These are phyloP conservation scores for Typhlichthys eigenmanni DNA, from an alignment of 2,797 vertebrate species.

Conservation along the genomic window DNA sequence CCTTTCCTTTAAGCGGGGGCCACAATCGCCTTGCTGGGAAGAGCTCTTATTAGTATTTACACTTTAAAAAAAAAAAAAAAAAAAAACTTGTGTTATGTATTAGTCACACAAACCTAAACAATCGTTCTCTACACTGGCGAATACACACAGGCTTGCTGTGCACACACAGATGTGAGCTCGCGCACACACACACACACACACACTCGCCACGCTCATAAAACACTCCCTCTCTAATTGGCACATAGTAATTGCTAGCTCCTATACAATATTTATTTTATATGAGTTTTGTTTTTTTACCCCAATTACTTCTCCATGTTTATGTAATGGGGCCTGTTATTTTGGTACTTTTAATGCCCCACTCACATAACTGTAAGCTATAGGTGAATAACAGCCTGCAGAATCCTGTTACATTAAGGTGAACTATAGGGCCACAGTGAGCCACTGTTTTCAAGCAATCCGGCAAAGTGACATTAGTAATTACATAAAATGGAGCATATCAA, in stretches of 20 bases:
- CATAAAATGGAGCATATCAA: constrained; percentile 56
- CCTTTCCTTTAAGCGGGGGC: constrained; percentile 16
- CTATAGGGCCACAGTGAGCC: constrained; percentile 27
- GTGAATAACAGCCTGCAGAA: constrained; percentile 54
- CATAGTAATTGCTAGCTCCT: constrained; percentile 50
- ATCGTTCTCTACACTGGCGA: not conserved
- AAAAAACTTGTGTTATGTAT: constrained; percentile 55
- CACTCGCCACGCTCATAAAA: constrained; percentile 60
- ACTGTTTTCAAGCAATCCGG: constrained; percentile 44
- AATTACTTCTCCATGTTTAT: constrained; percentile 60
- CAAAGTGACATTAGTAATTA: constrained; percentile 66
- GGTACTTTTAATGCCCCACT: constrained; percentile 51
- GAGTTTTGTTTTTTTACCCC: constrained; percentile 48
- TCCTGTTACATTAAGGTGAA: constrained; percentile 50
- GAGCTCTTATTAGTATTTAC: constrained; percentile 50
- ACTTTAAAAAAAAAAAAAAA: not conserved
- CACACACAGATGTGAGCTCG: constrained; percentile 26
- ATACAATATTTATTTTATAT: constrained; percentile 29
- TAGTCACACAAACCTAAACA: constrained; percentile 50
- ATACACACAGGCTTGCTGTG: not conserved
- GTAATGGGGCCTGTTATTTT: constrained; percentile 65
- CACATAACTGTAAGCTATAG: constrained; percentile 44
- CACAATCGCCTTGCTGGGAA: constrained; percentile 22
- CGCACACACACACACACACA: constrained; percentile 30
- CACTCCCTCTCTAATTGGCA: constrained; percentile 60